Percentiles rank a stretch among this genome's conserved stretches.
Evolutionary conservation across 2,888 invertebrate genomes (phyloP).

Genomic region (Synergus japonicus): DNA sequence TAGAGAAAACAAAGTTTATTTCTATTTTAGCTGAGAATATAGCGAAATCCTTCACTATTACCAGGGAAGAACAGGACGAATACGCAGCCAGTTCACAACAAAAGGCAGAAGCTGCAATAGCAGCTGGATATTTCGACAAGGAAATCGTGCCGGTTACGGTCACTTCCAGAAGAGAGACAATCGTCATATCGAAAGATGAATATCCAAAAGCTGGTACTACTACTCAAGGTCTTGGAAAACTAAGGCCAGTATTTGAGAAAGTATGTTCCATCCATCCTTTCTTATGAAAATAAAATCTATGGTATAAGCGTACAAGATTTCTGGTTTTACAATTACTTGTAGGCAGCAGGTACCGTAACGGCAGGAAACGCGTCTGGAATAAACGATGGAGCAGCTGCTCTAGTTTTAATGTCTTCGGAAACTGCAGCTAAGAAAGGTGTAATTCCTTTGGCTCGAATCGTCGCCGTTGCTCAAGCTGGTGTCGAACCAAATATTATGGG

Average conservation of each 20-base stretch:
- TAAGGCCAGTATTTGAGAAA: slow-evolving; percentile 83
- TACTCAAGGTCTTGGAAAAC: slow-evolving; percentile 80
- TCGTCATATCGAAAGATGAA: slow-evolving; percentile 82
- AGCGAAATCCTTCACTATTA: slow-evolving; percentile 82
- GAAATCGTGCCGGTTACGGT: slow-evolving; percentile 86
- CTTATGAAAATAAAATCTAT: background rate
- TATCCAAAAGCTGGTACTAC: slow-evolving; percentile 83
- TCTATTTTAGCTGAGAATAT: slow-evolving; percentile 84
- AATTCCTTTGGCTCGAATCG: slow-evolving; percentile 85
- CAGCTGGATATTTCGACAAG: slow-evolving; percentile 82
- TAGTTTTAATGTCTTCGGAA: slow-evolving; percentile 85
- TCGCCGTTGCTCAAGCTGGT: slow-evolving; percentile 88
- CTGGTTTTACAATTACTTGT: slow-evolving; percentile 49
- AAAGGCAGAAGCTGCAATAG: slow-evolving; percentile 82
- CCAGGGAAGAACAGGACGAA: slow-evolving; percentile 85
- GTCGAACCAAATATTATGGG: slow-evolving; percentile 90
- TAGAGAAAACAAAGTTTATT: background rate
- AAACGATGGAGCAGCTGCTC: slow-evolving; percentile 93
- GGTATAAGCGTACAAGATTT: slow-evolving; percentile 5
- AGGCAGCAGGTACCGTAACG: slow-evolving; percentile 84
- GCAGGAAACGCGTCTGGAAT: slow-evolving; percentile 89
- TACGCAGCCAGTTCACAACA: slow-evolving; percentile 85
- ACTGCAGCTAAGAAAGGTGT: slow-evolving; percentile 80
- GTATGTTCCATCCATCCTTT: slow-evolving; percentile 69
- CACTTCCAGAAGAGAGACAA: slow-evolving; percentile 76